Percentiles rank a stretch among this genome's conserved stretches.
Evolutionary conservation across 2,888 invertebrate species (phyloP).

Genomic region (Stenodema calcarata): DNA sequence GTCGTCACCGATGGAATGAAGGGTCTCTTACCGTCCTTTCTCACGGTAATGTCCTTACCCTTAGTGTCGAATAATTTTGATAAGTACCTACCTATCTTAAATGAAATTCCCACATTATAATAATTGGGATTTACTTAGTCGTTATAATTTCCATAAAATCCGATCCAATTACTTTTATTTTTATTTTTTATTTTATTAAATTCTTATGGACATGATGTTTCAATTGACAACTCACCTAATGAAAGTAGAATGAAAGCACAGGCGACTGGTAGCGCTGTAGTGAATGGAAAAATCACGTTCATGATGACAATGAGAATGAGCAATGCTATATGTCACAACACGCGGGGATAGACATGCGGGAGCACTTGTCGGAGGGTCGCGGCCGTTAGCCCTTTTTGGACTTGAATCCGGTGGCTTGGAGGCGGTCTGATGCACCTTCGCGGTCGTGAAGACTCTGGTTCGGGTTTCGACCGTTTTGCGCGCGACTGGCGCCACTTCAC

Average conservation of each 20-base stretch:
- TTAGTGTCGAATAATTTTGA: too few species aligned
- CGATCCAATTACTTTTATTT: too few species aligned
- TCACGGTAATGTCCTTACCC: too few species aligned
- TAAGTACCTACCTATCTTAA: too few species aligned
- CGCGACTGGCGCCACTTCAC: conserved; percentile 24
- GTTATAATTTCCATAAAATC: too few species aligned
- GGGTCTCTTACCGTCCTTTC: too few species aligned
- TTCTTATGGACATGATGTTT: too few species aligned
- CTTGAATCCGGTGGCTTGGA: conserved; percentile 37
- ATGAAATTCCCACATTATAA: too few species aligned
- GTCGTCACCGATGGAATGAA: too few species aligned
- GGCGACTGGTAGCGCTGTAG: neutral
- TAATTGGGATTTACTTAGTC: too few species aligned
- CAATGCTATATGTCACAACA: conserved; percentile 26
- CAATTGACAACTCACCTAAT: neutral
- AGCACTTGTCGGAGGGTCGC: conserved; percentile 28
- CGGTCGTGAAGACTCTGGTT: neutral
- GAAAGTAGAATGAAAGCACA: conserved; percentile 17
- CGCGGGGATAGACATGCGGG: conserved; percentile 37
- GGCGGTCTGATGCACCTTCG: conserved; percentile 19
- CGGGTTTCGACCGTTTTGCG: neutral
- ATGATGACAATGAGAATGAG: neutral
- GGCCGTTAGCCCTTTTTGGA: conserved; percentile 43
- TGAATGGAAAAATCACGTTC: conserved; percentile 10
- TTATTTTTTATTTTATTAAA: too few species aligned